A percentile compares a stretch with the other conserved stretches of the same genome.
Evolutionary conservation across 2,888 invertebrate genomes (phyloP).

Genomic region (Pterostichus madidus): DNA sequence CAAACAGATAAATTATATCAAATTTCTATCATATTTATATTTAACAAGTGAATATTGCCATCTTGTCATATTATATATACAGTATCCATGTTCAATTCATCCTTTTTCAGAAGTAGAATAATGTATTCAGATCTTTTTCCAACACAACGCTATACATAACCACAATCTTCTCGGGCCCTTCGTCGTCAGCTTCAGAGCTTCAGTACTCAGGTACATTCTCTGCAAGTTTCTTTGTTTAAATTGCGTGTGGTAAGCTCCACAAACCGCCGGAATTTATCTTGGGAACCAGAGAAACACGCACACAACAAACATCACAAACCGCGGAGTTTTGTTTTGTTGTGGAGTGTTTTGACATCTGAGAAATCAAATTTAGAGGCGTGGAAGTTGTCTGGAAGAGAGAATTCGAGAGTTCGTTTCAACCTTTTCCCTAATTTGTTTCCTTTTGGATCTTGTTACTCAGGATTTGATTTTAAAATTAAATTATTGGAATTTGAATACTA

Average conservation of each 20-base stretch:
- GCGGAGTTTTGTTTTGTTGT: slow-evolving; percentile 7
- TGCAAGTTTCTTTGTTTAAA: slow-evolving; percentile 27
- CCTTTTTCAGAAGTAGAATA: neutral
- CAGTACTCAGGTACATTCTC: slow-evolving; percentile 7
- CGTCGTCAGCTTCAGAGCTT: neutral
- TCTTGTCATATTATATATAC: too few species aligned
- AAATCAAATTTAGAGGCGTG: slow-evolving; percentile 14
- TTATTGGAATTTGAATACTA: too few species aligned
- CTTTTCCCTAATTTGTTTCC: neutral
- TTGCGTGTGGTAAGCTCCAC: slow-evolving; percentile 17
- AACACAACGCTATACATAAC: neutral
- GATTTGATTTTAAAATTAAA: neutral
- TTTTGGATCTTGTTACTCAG: neutral
- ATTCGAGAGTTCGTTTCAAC: neutral
- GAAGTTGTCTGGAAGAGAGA: slow-evolving; percentile 1
- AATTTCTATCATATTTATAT: too few species aligned
- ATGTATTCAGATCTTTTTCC: neutral
- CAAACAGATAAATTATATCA: too few species aligned
- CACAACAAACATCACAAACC: slow-evolving; percentile 8
- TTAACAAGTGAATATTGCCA: too few species aligned
- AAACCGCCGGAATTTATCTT: slow-evolving; percentile 23
- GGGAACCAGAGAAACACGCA: slow-evolving; percentile 1
- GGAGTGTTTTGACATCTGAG: neutral
- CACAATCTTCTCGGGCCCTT: neutral
- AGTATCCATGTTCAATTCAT: neutral